Base-by-base conservation (phyloP, 1,140 invertebrate species). In the Globodera ellingtonae region DNA sequence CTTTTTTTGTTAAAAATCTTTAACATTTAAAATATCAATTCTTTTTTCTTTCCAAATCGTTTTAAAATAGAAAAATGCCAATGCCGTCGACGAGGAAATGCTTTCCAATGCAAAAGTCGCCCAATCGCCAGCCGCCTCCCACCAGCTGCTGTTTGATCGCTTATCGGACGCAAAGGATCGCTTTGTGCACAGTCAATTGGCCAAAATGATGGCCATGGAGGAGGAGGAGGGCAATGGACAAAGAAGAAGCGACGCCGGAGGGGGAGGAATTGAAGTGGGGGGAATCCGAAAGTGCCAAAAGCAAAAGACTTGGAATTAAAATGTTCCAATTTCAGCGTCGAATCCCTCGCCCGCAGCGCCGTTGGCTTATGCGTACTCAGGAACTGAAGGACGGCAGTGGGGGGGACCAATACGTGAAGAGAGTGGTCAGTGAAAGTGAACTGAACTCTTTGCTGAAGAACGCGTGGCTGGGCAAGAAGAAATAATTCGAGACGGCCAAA, bases 341-440 rank as follows among this genome's bases (percentile, higher is more conserved):
- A 62, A 62, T 62, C 18, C 56, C 56, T 13, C 65, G 67, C 59
- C 56, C n/a, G 24, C 75, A 77, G 69, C 65, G 69, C n/a, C 62
- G 75, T 35, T 77, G 75, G 75, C 6, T 77, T 18, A 48, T 69
- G 15, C 21, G 65, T 0, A 77, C 35, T 3, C 35, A 69, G 48
- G 62, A 67, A 35, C 10, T 69, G 66, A 76, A 66, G 9, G n/a
- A 46, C 13, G 75, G 69, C 59, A 44, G 48, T 48, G 50, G 35
- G n/a, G 75, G 52, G 35, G 50, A 65, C 48, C 44, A 50, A 52
- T 50, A 13, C 4, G 69, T 21, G 35, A 77, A 77, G 50, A 59
- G 75, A 21, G 62, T 67, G 69, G 75, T 77, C n/a, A 77, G 75
- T 48, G 75, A 77, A 67, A 77, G 75, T 47, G 75, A 77, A 69